phyloP scores from a whole-genome alignment of 2,113 vertebrate species.

The Hiodon alosoides region DNA sequence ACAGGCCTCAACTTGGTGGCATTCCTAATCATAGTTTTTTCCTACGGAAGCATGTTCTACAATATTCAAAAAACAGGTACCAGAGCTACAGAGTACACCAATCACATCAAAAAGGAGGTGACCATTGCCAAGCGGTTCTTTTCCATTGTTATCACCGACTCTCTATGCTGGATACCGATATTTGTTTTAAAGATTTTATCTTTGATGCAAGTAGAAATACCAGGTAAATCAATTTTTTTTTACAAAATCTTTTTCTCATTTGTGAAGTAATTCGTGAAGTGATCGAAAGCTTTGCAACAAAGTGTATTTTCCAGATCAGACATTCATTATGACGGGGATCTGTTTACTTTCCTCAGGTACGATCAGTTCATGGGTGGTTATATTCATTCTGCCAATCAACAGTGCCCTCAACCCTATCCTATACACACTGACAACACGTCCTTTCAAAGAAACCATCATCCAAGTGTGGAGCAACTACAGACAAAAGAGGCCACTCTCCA shows the following conservation, averaged over 20 bases:
- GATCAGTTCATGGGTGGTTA: constrained; percentile 95
- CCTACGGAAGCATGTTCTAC: constrained; percentile 96
- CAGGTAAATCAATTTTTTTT: constrained; percentile 60
- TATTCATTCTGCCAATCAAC: constrained; percentile 96
- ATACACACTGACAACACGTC: constrained; percentile 91
- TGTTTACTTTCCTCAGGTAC: constrained; percentile 62
- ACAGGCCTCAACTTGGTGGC: constrained; percentile 89
- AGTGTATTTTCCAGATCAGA: background rate
- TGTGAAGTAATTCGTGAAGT: background rate
- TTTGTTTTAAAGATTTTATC: constrained; percentile 94
- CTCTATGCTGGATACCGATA: constrained; percentile 95
- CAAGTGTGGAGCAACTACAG: constrained; percentile 88
- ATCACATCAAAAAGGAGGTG: constrained; percentile 90
- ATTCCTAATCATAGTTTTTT: constrained; percentile 90
- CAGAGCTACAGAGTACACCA: constrained; percentile 83
- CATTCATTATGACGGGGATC: background rate
- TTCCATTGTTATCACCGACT: constrained; percentile 95
- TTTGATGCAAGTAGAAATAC: constrained; percentile 89
- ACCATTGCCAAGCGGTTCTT: constrained; percentile 93
- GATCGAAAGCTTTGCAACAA: background rate
- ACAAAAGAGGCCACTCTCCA: constrained; percentile 66
- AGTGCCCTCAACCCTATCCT: constrained; percentile 95
- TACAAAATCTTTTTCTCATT: background rate
- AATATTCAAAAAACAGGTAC: constrained; percentile 84
- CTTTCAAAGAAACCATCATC: constrained; percentile 92